phyloP scores from a whole-genome alignment of 2,888 invertebrate genomes.

The Lasioglossum zephyrum region DNA sequence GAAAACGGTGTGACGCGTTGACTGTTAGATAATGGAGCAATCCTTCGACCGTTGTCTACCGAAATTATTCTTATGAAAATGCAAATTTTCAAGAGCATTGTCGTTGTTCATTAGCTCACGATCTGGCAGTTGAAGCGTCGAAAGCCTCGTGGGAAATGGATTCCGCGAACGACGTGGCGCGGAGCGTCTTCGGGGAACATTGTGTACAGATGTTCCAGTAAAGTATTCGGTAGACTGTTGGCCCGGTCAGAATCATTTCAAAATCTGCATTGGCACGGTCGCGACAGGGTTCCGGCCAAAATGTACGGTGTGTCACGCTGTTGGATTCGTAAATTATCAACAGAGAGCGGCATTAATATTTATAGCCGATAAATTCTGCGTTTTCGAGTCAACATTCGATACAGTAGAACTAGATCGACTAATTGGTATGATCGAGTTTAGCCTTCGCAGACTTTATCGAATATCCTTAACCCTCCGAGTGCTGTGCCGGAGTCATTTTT shows the following conservation, averaged over 20 bases:
- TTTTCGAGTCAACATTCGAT: neutral
- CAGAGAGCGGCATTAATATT: constrained; percentile 1
- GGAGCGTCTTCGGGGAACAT: neutral
- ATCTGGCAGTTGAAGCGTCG: neutral
- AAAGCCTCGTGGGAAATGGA: neutral
- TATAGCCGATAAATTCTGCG: neutral
- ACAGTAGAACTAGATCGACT: neutral
- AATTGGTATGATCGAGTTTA: neutral
- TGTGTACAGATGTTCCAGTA: neutral
- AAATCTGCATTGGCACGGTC: constrained; percentile 49
- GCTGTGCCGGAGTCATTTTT: too few relatives aligned
- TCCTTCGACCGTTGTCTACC: neutral
- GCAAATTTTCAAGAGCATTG: neutral
- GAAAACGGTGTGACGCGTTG: neutral
- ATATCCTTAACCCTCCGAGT: neutral
- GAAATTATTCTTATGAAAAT: neutral
- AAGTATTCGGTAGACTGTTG: constrained; percentile 10
- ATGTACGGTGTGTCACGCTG: constrained; percentile 10
- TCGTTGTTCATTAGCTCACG: neutral
- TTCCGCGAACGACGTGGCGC: neutral
- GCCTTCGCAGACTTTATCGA: neutral
- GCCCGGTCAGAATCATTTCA: constrained; percentile 33
- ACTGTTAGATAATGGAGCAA: neutral
- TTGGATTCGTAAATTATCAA: constrained; percentile 9
- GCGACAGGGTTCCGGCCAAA: constrained; percentile 22